Base-by-base conservation (phyloP, 1,140 invertebrate genomes). In the Hyles euphorbiae region DNA sequence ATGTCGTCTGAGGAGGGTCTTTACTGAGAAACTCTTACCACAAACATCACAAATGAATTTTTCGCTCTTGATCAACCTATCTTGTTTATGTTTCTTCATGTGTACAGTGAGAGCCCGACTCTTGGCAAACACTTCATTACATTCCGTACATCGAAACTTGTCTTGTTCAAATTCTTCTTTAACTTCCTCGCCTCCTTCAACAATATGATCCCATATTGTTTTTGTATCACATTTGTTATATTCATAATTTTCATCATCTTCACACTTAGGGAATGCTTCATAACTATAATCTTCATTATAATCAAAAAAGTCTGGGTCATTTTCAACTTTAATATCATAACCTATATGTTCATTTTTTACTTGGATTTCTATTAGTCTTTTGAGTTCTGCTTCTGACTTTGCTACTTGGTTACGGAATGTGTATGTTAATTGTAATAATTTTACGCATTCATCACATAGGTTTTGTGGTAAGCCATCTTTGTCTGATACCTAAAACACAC, bases 391-490 rank as follows among this genome's bases (percentile, higher is more conserved):
- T 58, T 88, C 80, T 5, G 70, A 59, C 51, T 78, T 70, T 44
- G 79, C 54, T 4, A 74, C 82, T 61, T 84, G 81, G 8, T 46
- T 69, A n/a, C 82, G 76, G 55, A 89, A 90, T 58, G 70, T 60
- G 49, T 81, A 75, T 6, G 80, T 63, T 5, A 79, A 61, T 53
- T 82, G 70, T 34, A 90, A 58, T 33, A 67, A 66, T 34, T 77
- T 82, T 3, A 74, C 72, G 68, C 88, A 90, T 48, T 76, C 72
- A 59, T 76, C 60, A 59, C 88, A 90, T 11, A 90, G 48, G 40
- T 74, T 78, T 65, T 89, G 83, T 12, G 88, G 88, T 52, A 90
- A 64, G 3, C 82, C 81, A 74, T 90, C 88, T 54, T 78, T 77
- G 70, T 72, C 72, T 6, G 63, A 59, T 2, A 89, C 74, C 87